Evolutionary conservation across 2,113 vertebrate genomes (phyloP).

Genomic region (Geococcyx californianus): DNA sequence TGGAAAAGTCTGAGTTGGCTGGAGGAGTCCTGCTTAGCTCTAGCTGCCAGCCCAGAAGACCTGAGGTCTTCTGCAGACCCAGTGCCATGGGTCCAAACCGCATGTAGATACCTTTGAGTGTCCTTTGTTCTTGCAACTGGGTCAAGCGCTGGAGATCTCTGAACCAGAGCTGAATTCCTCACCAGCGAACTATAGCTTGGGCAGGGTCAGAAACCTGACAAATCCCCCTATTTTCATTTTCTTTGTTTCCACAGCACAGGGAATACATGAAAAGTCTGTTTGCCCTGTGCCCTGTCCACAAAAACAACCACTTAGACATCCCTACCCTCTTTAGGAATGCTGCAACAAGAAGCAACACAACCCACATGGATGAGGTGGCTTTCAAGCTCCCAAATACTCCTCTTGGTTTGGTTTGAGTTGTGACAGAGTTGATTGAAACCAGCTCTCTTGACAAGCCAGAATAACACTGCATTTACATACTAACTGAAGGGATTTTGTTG

Average conservation of each 20-base stretch:
- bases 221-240: not conserved
- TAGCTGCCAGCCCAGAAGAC: not conserved
- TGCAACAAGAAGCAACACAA: not conserved
- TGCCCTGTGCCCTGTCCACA: not conserved
- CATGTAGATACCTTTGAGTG: not conserved
- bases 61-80: not conserved
- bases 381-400: not conserved
- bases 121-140: not conserved
- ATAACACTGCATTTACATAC: not conserved
- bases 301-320: not conserved
- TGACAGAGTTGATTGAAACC: not conserved
- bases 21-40: not conserved
- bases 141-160: not conserved
- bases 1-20: not conserved
- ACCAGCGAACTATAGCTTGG: not conserved
- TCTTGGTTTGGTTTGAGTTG: not conserved
- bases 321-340: not conserved
- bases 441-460: not conserved
- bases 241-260: not conserved
- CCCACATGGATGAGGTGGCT: accelerated
- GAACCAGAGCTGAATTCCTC: not conserved
- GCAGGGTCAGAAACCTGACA: not conserved
- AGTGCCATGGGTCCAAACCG: not conserved
- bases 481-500: not conserved
- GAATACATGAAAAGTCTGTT: not conserved